A percentile compares a stretch with the other conserved stretches of the same genome.
phyloP scores from a whole-genome alignment of 1,140 invertebrate species.

The Acromyrmex heyeri region DNA sequence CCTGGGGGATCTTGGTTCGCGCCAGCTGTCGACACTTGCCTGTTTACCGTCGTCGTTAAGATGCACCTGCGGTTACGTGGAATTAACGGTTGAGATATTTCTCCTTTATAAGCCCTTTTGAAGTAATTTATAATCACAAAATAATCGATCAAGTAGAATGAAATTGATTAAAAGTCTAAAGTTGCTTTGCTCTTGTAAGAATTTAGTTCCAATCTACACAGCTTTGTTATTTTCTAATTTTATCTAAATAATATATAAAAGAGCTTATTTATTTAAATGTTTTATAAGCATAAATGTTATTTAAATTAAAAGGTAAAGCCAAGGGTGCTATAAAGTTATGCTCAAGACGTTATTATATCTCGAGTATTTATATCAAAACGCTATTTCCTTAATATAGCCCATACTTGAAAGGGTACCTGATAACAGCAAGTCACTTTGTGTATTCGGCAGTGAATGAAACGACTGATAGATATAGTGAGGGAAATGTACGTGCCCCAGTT shows the following conservation, averaged over 20 bases:
- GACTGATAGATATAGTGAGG: slow-evolving; percentile 9
- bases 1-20: slow-evolving; percentile 45
- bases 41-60: slow-evolving; percentile 65
- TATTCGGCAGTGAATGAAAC: slow-evolving; percentile 24
- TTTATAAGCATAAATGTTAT: neutral
- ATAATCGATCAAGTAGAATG: slow-evolving; percentile 11
- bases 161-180: neutral
- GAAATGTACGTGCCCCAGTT: slow-evolving; percentile 18
- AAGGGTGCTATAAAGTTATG: neutral
- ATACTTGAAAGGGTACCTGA: slow-evolving; percentile 5
- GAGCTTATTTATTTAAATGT: neutral
- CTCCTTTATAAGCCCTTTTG: slow-evolving; percentile 23
- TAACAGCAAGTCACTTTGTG: neutral
- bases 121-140: slow-evolving; percentile 28
- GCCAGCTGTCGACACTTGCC: slow-evolving; percentile 67
- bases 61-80: slow-evolving; percentile 48
- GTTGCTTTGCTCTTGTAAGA: neutral
- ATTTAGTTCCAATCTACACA: neutral
- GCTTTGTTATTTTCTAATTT: neutral
- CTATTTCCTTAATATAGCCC: slow-evolving; percentile 5
- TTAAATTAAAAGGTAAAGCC: neutral
- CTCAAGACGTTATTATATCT: neutral
- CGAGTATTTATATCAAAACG: neutral
- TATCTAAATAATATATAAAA: neutral
- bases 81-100: slow-evolving; percentile 56